phyloP scores from a whole-genome alignment of 2,797 vertebrate species.

The Micrastur ruficollis region DNA sequence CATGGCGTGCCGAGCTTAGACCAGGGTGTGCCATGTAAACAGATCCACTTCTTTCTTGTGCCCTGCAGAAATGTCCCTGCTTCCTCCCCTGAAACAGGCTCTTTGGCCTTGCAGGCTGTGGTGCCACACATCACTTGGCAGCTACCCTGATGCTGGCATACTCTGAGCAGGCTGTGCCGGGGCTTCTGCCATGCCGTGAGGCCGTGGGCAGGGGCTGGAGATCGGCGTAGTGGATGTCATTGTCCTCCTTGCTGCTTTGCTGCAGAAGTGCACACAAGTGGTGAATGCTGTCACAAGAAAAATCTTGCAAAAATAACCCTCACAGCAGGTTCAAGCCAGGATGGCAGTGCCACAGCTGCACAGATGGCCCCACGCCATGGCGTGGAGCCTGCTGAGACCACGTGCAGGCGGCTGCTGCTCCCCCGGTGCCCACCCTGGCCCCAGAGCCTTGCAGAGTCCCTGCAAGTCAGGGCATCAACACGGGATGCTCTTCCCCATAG shows the following conservation, averaged over 20 bases:
- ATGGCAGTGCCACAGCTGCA: not conserved
- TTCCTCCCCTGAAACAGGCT: not conserved
- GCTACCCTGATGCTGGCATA: not conserved
- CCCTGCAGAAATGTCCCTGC: not conserved
- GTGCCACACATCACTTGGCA: not conserved
- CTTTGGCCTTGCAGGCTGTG: not conserved
- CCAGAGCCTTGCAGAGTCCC: not conserved
- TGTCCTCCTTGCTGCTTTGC: not conserved
- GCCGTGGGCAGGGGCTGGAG: not conserved
- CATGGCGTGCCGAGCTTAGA: accelerated
- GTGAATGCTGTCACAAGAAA: not conserved
- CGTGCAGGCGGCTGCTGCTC: not conserved
- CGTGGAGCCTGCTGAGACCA: accelerated
- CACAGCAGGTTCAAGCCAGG: not conserved
- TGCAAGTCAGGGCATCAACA: not conserved
- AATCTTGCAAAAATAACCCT: not conserved
- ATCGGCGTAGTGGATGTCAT: constrained; percentile 3
- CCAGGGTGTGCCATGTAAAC: accelerated
- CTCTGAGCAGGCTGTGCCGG: not conserved
- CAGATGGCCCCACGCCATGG: accelerated
- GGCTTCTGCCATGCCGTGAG: accelerated
- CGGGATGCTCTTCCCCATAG: not conserved
- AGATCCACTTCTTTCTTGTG: not conserved
- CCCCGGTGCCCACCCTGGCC: accelerated
- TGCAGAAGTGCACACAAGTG: not conserved